Conservation (phyloP, 2,113 vertebrate genomes). For the Uria lomvia region DNA sequence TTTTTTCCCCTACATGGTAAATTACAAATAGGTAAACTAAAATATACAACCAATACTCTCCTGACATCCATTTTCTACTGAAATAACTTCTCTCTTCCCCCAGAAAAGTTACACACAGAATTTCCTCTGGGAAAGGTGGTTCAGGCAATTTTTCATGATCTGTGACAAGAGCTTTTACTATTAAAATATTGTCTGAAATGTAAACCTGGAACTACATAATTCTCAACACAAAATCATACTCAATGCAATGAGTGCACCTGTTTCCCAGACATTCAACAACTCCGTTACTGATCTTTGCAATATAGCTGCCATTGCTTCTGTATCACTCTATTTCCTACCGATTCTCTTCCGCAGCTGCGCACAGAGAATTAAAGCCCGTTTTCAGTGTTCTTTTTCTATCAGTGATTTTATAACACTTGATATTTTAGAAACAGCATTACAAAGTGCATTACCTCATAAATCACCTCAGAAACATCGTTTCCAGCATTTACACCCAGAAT, state of each 20-base stretch:
- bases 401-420: background rate
- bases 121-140: background rate
- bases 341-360: background rate
- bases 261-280: background rate
- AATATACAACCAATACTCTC: background rate
- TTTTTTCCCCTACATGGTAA: background rate
- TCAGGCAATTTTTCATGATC: background rate
- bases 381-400: background rate
- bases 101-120: background rate
- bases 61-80: background rate
- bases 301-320: background rate
- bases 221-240: background rate
- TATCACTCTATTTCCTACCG: background rate
- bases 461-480: slow-evolving; percentile 2
- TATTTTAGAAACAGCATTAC: slow-evolving; percentile 10
- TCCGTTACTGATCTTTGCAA: background rate
- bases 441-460: background rate
- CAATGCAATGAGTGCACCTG: background rate
- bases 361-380: background rate
- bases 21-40: background rate
- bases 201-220: background rate
- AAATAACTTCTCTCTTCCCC: background rate
- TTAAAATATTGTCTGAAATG: background rate
- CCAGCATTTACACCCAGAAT: background rate
- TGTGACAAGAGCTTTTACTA: background rate